Conservation (phyloP, 2,113 vertebrate genomes). For the Perca schrenkii region DNA sequence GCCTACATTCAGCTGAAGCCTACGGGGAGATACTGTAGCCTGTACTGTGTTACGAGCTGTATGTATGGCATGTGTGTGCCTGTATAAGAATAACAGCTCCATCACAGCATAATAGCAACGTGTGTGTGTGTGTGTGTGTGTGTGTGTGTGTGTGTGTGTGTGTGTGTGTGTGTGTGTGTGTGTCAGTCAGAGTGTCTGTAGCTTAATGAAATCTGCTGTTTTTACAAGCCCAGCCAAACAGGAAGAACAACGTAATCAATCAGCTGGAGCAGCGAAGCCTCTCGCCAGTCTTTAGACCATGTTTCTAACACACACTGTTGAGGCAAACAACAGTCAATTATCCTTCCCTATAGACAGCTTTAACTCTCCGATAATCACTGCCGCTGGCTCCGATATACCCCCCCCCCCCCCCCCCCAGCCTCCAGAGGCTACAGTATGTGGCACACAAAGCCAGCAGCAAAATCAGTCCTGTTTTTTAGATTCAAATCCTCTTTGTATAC, state of each 20-base stretch:
- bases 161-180: no score
- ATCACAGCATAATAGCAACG: neutral
- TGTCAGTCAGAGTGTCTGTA: slow-evolving; percentile 1
- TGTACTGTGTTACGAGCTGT: slow-evolving; percentile 3
- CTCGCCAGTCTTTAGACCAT: slow-evolving; percentile 13
- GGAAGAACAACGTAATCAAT: slow-evolving; percentile 60
- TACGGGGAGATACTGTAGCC: neutral
- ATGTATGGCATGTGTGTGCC: neutral
- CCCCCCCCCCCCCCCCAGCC: neutral
- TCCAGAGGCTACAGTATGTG: slow-evolving; percentile 10
- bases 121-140: no score
- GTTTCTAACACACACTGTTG: slow-evolving; percentile 42
- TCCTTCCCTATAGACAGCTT: slow-evolving; percentile 12
- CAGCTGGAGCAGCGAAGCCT: slow-evolving; percentile 43
- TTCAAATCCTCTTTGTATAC: slow-evolving; percentile 30
- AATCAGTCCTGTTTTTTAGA: slow-evolving; percentile 7
- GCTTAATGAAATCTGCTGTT: slow-evolving; percentile 64
- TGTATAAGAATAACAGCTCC: neutral
- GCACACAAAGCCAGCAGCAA: slow-evolving; percentile 15
- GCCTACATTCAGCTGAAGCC: slow-evolving; percentile 27
- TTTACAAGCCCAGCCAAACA: slow-evolving; percentile 65
- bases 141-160: neutral
- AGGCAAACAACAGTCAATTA: slow-evolving; percentile 12
- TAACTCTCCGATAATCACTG: slow-evolving; percentile 41
- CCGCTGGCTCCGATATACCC: slow-evolving; percentile 22